Percentiles rank a stretch among this genome's conserved stretches.
Evolutionary conservation across 2,113 vertebrate genomes (phyloP).

Genomic region (Apodemus sylvaticus): DNA sequence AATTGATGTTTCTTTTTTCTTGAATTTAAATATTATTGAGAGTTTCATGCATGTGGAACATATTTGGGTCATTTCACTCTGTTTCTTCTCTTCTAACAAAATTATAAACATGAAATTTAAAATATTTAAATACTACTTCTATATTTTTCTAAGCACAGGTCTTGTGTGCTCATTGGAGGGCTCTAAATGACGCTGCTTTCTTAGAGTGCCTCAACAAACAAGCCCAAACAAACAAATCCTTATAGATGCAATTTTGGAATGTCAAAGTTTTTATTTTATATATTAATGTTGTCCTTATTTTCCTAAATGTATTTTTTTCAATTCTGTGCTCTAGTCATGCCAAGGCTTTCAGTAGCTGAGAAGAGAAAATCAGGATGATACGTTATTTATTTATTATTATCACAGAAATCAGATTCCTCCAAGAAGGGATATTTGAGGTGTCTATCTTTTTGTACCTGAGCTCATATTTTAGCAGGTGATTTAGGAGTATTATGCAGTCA

Average conservation of each 20-base stretch:
- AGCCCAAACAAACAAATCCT: background rate
- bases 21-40: slow-evolving; percentile 4
- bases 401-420: background rate
- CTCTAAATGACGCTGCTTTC: background rate
- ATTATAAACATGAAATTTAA: background rate
- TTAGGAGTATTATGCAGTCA: background rate
- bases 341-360: background rate
- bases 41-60: background rate
- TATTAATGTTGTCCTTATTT: background rate
- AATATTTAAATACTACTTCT: background rate
- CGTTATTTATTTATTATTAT: background rate
- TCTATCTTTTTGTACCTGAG: background rate
- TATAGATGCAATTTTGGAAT: background rate
- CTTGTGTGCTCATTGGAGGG: background rate
- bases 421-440: background rate
- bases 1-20: background rate
- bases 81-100: background rate
- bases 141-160: background rate
- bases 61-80: background rate
- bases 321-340: background rate
- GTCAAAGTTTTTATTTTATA: background rate
- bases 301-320: background rate
- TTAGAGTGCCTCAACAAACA: background rate
- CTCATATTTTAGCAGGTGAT: background rate
- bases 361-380: background rate